Evolutionary conservation across 2,888 invertebrate species (phyloP).

Genomic region (Parapristionchus giblindavisi): DNA sequence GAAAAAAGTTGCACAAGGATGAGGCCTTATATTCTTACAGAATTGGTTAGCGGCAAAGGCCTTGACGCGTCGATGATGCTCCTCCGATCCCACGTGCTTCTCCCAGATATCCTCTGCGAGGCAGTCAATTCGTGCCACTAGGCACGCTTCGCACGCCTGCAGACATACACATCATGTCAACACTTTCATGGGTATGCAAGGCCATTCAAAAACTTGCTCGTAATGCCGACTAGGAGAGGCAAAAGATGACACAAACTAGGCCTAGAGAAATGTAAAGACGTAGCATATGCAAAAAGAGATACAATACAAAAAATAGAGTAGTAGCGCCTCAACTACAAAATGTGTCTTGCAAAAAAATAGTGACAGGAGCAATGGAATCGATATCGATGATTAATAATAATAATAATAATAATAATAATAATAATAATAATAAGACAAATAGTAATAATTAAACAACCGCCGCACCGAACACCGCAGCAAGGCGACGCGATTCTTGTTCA

Average conservation of each 20-base stretch:
- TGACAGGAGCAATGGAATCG: background rate
- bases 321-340: no score
- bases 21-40: slow-evolving; percentile 13
- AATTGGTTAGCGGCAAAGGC: slow-evolving; percentile 32
- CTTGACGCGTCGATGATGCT: slow-evolving; percentile 39
- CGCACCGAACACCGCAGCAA: slow-evolving; percentile 16
- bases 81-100: slow-evolving; percentile 40
- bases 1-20: background rate
- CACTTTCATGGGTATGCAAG: no score
- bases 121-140: slow-evolving; percentile 34
- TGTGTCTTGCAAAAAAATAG: background rate
- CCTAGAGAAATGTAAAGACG: no score
- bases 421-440: background rate
- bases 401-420: background rate
- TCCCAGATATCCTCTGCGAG: slow-evolving; percentile 42
- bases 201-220: no score
- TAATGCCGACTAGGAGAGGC: no score
- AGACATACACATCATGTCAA: background rate
- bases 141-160: slow-evolving; percentile 41
- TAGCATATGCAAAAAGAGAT: no score
- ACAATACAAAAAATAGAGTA: no score
- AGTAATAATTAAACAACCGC: slow-evolving; percentile 1
- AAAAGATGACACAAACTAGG: no score
- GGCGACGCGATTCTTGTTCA: background rate
- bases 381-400: background rate